These are phyloP conservation scores for Psittacula derbiana DNA, from an alignment of 2,797 vertebrate genomes.

Conservation along the genomic window DNA sequence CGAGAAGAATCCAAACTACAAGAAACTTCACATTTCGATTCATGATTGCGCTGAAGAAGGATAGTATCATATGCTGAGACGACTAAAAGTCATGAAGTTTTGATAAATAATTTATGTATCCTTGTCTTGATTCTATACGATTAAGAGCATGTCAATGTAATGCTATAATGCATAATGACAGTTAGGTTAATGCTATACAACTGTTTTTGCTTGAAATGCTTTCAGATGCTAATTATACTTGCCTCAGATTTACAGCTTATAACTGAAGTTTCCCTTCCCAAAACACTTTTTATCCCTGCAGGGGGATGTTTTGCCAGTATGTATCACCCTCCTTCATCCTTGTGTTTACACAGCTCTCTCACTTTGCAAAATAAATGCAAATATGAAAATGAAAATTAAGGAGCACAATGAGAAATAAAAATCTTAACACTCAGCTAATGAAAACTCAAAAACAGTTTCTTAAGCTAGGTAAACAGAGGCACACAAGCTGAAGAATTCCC, in stretches of 20 bases:
- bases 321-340: not conserved
- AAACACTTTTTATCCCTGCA: not conserved
- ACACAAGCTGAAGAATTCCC: not conserved
- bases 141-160: not conserved
- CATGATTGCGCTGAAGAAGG: not conserved
- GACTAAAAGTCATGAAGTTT: not conserved
- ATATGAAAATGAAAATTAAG: not conserved
- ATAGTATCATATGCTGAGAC: not conserved
- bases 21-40: not conserved
- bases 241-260: not conserved
- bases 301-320: not conserved
- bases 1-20: not conserved
- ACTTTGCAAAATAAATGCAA: not conserved
- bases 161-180: not conserved
- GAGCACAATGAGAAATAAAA: not conserved
- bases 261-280: not conserved
- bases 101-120: not conserved
- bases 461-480: not conserved
- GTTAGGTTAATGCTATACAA: not conserved
- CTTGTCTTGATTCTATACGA: not conserved
- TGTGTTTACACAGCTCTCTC: not conserved
- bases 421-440: not conserved
- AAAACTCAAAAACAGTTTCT: not conserved
- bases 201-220: not conserved
- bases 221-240: not conserved